phyloP scores from a whole-genome alignment of 2,888 invertebrate species.

The Bimastos eiseni region DNA sequence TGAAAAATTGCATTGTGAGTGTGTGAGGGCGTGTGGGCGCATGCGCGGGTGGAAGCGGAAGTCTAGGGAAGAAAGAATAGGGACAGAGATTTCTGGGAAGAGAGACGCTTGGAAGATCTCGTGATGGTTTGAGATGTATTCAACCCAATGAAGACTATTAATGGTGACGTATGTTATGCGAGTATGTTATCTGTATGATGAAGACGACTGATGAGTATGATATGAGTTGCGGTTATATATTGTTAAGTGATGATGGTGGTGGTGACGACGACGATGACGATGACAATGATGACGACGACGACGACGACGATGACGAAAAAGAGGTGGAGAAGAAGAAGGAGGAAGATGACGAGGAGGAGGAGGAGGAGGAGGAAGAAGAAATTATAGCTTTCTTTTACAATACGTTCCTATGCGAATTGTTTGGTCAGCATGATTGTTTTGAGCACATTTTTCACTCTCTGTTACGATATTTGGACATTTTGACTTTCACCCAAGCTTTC shows the following conservation, averaged over 20 bases:
- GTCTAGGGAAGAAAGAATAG: neutral
- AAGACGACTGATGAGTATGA: neutral
- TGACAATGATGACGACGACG: no score
- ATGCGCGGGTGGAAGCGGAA: neutral
- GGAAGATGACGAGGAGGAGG: no score
- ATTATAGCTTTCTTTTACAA: no score
- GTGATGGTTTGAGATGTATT: neutral
- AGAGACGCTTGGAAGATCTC: neutral
- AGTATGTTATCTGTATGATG: neutral
- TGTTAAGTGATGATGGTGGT: neutral
- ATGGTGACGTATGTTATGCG: neutral
- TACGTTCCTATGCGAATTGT: no score
- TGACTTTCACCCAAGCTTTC: no score
- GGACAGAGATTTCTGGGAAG: constrained; percentile 2
- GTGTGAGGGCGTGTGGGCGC: neutral
- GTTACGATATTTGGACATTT: no score
- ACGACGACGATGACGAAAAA: no score
- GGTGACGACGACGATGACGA: neutral
- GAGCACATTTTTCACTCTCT: no score
- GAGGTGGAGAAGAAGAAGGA: no score
- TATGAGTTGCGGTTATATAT: no score
- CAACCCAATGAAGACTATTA: neutral
- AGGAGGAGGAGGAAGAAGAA: no score
- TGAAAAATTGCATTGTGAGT: constrained; percentile 10
- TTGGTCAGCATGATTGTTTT: no score